Percentiles rank a stretch among this genome's conserved stretches.
Evolutionary conservation across 2,888 invertebrate genomes (phyloP).

Genomic region (Anticlea derivata): DNA sequence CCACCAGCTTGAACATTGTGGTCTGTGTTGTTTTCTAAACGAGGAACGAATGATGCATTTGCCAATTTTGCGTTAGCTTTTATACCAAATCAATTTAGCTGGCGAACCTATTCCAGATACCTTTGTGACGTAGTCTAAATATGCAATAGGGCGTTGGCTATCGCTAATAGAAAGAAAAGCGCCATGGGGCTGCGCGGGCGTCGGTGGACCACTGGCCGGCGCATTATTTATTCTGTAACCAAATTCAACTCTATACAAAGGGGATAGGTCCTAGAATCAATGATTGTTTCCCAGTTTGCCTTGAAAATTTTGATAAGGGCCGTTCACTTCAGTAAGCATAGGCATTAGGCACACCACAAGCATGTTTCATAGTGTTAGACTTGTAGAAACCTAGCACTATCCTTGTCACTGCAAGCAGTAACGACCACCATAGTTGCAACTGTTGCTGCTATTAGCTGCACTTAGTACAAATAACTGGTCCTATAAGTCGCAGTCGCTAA

Average conservation of each 20-base stretch:
- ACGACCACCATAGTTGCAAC: not conserved
- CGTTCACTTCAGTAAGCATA: conserved; percentile 52
- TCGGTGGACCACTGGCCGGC: conserved; percentile 11
- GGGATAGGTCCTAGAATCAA: conserved; percentile 47
- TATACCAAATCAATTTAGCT: conserved; percentile 67
- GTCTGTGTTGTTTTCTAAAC: conserved; percentile 75
- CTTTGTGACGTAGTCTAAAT: conserved; percentile 69
- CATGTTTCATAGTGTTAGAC: conserved; percentile 25
- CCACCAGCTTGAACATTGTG: conserved; percentile 84
- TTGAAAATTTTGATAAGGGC: conserved; percentile 72
- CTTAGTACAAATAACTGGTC: not conserved
- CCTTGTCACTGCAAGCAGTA: conserved; percentile 8
- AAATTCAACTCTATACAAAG: conserved; percentile 50
- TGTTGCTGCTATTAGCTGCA: too few species aligned
- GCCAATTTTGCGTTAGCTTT: conserved; percentile 58
- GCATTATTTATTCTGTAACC: conserved; percentile 16
- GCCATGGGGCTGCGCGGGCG: conserved; percentile 46
- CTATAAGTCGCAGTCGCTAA: not conserved
- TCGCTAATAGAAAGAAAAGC: conserved; percentile 57
- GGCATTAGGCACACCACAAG: conserved; percentile 13
- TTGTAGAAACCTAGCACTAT: conserved; percentile 18
- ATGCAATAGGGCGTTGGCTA: conserved; percentile 68
- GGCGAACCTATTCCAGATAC: conserved; percentile 67
- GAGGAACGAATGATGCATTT: conserved; percentile 65
- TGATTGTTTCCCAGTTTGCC: conserved; percentile 63